Conservation (phyloP, 2,797 vertebrate genomes). For the Poecilia wingei region DNA sequence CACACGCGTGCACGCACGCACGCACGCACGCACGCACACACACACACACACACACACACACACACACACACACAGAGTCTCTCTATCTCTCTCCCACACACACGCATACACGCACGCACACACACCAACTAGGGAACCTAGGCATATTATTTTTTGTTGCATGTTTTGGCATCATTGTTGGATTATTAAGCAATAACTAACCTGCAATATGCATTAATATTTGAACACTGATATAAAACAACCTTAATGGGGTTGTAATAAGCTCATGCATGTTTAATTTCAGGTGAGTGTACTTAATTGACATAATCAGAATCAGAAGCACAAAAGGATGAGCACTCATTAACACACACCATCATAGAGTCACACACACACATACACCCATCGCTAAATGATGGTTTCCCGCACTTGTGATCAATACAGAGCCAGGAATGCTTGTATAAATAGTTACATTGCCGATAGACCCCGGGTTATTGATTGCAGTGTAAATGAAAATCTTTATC, state of each 20-base stretch:
- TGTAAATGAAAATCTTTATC: conserved; percentile 85
- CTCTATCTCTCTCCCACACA: conserved; percentile 34
- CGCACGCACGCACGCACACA: conserved; percentile 46
- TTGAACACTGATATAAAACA: background rate
- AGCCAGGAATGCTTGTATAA: conserved; percentile 82
- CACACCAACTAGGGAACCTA: conserved; percentile 15
- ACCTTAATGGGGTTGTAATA: background rate
- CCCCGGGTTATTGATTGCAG: conserved; percentile 78
- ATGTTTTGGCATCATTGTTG: conserved; percentile 13
- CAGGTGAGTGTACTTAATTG: conserved; percentile 46
- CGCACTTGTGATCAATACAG: conserved; percentile 77
- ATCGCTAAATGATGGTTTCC: conserved; percentile 79
- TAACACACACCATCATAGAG: conserved; percentile 10
- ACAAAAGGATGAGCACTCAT: conserved; percentile 55
- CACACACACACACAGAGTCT: conserved; percentile 7
- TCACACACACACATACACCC: conserved; percentile 38
- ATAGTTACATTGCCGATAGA: conserved; percentile 82
- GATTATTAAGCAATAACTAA: conserved; percentile 5
- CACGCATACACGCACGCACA: conserved; percentile 34
- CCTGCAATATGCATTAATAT: background rate
- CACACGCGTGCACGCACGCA: conserved; percentile 31
- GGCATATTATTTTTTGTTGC: conserved; percentile 14
- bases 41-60: conserved; percentile 34
- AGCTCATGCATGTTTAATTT: conserved; percentile 13
- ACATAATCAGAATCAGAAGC: conserved; percentile 52